These are phyloP conservation scores for Rhingia campestris DNA, from an alignment of 2,888 invertebrate species.

Conservation along the genomic window DNA sequence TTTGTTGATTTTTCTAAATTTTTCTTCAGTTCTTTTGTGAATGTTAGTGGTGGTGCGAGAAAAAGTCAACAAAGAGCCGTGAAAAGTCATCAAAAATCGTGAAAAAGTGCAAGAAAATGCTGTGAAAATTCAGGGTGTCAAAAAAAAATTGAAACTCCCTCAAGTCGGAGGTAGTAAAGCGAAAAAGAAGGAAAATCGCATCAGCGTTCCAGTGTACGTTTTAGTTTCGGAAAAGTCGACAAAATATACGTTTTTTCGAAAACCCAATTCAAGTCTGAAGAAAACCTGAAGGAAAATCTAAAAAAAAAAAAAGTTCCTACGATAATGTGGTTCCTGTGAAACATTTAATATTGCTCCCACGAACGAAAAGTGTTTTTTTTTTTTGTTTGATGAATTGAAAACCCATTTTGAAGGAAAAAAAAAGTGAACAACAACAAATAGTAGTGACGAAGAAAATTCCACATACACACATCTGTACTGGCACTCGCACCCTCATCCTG, in stretches of 20 bases:
- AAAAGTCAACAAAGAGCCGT: neutral
- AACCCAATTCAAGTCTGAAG: neutral
- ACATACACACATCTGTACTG: slow-evolving; percentile 15
- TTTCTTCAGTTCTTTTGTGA: slow-evolving; percentile 9
- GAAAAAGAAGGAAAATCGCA: slow-evolving; percentile 33
- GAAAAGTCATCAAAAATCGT: no score
- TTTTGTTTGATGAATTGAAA: slow-evolving; percentile 31
- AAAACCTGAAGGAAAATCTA: neutral
- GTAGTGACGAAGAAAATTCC: slow-evolving; percentile 28
- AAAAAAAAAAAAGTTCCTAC: slow-evolving; percentile 12
- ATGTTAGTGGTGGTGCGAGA: neutral
- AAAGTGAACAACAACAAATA: slow-evolving; percentile 48
- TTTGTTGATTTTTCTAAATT: slow-evolving; percentile 14
- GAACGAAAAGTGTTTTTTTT: slow-evolving; percentile 32
- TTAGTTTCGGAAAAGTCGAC: slow-evolving; percentile 27
- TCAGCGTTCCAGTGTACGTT: slow-evolving; percentile 53
- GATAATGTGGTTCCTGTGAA: slow-evolving; percentile 7
- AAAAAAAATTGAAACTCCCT: slow-evolving; percentile 3
- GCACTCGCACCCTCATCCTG: slow-evolving; percentile 17
- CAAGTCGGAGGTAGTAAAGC: slow-evolving; percentile 2
- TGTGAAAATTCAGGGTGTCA: slow-evolving; percentile 28
- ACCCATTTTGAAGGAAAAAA: slow-evolving; percentile 20
- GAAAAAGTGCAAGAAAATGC: slow-evolving; percentile 7
- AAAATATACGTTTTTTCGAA: neutral
- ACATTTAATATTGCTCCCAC: neutral